Conservation (phyloP, 2,113 vertebrate genomes). For the Galemys pyrenaicus region DNA sequence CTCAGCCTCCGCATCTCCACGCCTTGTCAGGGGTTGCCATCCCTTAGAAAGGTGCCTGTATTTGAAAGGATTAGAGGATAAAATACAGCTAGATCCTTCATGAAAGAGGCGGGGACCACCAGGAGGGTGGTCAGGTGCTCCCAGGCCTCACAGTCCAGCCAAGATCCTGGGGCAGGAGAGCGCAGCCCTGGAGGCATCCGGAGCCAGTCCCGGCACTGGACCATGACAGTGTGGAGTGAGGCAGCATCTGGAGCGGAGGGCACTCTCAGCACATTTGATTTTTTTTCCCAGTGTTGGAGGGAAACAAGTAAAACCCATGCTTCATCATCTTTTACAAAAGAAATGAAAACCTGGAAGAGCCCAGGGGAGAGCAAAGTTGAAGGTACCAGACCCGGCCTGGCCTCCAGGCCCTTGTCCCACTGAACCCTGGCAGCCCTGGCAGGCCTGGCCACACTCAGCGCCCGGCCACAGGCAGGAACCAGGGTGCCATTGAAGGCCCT, state of each 20-base stretch:
- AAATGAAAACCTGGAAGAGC: background rate
- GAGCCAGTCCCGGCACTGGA: too few relatives aligned
- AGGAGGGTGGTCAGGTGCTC: background rate
- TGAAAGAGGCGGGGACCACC: conserved; percentile 47
- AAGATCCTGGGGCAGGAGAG: background rate
- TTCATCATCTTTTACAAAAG: background rate
- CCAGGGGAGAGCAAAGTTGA: too few relatives aligned
- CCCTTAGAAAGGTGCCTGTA: conserved; percentile 82
- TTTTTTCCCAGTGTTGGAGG: background rate
- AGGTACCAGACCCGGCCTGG: too few relatives aligned
- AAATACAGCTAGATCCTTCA: conserved; percentile 84
- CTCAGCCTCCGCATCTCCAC: too few relatives aligned
- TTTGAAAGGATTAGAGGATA: conserved; percentile 88
- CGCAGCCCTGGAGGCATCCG: background rate
- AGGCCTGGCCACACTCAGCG: too few relatives aligned
- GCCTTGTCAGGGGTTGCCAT: conserved; percentile 86
- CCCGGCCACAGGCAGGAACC: too few relatives aligned
- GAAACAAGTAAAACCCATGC: background rate
- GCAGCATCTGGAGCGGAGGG: too few relatives aligned
- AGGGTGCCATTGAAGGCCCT: too few relatives aligned
- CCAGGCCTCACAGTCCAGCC: too few relatives aligned
- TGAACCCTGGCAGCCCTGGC: too few relatives aligned
- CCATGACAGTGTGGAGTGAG: too few relatives aligned
- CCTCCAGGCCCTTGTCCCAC: too few relatives aligned
- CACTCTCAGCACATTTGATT: rapidly evolving